phyloP scores from a whole-genome alignment of 2,888 invertebrate species.

The Cerceris rybyensis region DNA sequence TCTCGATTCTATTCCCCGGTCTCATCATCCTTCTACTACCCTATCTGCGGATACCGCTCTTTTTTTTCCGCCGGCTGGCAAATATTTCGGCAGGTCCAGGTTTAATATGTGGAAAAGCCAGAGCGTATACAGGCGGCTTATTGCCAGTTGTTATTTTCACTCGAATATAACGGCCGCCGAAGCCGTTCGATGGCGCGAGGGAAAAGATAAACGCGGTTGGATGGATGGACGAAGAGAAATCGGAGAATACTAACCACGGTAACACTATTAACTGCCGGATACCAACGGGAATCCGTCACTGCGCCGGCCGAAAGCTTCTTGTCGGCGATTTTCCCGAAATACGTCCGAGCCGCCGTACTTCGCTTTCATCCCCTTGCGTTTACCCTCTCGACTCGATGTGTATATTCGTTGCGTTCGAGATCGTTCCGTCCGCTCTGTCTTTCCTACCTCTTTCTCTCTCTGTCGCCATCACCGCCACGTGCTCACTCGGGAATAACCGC shows the following conservation, averaged over 20 bases:
- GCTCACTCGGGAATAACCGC: constrained; percentile 68
- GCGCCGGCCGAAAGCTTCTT: constrained; percentile 39
- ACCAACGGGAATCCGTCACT: constrained; percentile 26
- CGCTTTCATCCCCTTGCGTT: constrained; percentile 1
- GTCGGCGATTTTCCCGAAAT: constrained; percentile 39
- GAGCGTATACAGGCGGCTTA: constrained; percentile 72
- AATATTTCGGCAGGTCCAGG: constrained; percentile 65
- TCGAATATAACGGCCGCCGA: constrained; percentile 49
- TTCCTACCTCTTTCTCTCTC: constrained; percentile 17
- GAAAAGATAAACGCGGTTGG: constrained; percentile 24
- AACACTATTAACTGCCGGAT: constrained; percentile 43
- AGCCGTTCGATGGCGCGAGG: constrained; percentile 11
- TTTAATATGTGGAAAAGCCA: constrained; percentile 78
- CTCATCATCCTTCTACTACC: not conserved
- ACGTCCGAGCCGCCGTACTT: constrained; percentile 15
- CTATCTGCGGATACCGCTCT: constrained; percentile 26
- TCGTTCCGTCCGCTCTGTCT: constrained; percentile 3
- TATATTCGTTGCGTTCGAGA: constrained; percentile 33
- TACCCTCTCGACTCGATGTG: constrained; percentile 26
- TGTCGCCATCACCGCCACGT: constrained; percentile 63
- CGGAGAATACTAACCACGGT: constrained; percentile 39
- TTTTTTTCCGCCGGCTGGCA: constrained; percentile 31
- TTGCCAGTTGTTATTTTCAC: constrained; percentile 77
- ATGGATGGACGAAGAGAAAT: constrained; percentile 17
- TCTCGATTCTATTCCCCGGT: constrained; percentile 1